Base-by-base conservation (phyloP, 2,888 invertebrate genomes). In the Acrobasis suavella region DNA sequence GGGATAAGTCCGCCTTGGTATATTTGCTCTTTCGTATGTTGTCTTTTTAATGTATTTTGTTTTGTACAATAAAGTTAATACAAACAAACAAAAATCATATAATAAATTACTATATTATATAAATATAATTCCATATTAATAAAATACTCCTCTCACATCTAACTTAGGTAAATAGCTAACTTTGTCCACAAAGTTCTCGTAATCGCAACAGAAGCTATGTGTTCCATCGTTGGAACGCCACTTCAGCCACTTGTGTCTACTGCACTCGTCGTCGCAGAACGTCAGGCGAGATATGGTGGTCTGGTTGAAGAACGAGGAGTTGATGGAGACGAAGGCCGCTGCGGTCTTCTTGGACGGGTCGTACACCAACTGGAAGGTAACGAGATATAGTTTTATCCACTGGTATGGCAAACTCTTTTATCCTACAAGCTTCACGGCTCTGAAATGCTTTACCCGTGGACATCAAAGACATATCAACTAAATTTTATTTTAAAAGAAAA, bases 161-260 rank as follows among this genome's bases (percentile, higher is more conserved):
- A 84, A 65, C 0, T 65, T 62, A 0, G 83, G 82, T 58, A 89
- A 67, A 63, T 74, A 71, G 12, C 71, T 51, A 1, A 88, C 68
- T 50, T 66, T 65, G 0, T 66, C 42, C 0, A 67, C 55, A 22
- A 91, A 89, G 0, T 87, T 76, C 0, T 81, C 50, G 61, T 89
- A 92, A 17, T 72, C 73, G 15, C 91, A 92, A 58, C 91, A 91
- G 63, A 91, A 91, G 64, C 91, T 91, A 46, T 80, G 80, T 0
- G 89, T 86, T 0, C 81, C 88, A 37, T 91, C 90, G 17, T 79
- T 82, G 0, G 81, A 67, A 1, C 87, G 80, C 91, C 91, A 91
- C 62, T 50, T 78, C 16, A 92, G 63, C 91, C 91, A 92, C 0
- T 76, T 68, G 64, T 71, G 86, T 2, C 62, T 22, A 15, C n/a